Percentiles rank a stretch among this genome's conserved stretches.
Evolutionary conservation across 2,797 vertebrate species (phyloP).

Genomic region (Lycodopsis pacificus): DNA sequence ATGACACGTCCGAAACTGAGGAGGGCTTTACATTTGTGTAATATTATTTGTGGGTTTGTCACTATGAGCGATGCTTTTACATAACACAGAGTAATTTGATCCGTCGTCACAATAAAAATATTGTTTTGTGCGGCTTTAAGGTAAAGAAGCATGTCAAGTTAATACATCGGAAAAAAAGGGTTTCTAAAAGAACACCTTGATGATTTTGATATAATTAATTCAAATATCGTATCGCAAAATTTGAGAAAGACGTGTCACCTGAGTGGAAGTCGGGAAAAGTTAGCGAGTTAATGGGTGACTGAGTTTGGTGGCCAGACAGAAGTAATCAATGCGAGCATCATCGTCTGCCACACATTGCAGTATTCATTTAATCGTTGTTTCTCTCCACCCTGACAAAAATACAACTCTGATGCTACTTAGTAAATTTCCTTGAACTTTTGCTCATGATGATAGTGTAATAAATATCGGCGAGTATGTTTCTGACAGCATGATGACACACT

Average conservation of each 20-base stretch:
- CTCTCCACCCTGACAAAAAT: background rate
- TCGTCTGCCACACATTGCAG: constrained; percentile 42
- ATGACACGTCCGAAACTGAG: too few species aligned
- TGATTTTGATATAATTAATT: background rate
- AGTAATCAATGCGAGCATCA: constrained; percentile 73
- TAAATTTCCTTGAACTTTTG: background rate
- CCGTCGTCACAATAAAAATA: background rate
- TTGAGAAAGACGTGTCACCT: constrained; percentile 18
- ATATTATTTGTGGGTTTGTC: background rate
- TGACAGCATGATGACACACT: background rate
- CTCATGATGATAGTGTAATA: background rate
- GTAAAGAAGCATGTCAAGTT: background rate
- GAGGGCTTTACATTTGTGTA: background rate
- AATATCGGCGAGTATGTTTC: background rate
- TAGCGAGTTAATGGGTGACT: constrained; percentile 55
- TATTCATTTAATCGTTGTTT: background rate
- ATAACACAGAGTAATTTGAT: background rate
- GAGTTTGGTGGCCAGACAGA: constrained; percentile 62
- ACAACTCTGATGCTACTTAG: background rate
- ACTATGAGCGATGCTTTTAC: background rate
- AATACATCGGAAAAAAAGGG: constrained; percentile 2
- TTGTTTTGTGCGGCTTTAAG: background rate
- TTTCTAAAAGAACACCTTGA: background rate
- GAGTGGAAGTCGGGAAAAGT: constrained; percentile 23
- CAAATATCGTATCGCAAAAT: background rate